Evolutionary conservation across 2,113 vertebrate species (phyloP), one percentile per base, ranked within the genome.

Genomic region (Thymallus thymallus): DNA sequence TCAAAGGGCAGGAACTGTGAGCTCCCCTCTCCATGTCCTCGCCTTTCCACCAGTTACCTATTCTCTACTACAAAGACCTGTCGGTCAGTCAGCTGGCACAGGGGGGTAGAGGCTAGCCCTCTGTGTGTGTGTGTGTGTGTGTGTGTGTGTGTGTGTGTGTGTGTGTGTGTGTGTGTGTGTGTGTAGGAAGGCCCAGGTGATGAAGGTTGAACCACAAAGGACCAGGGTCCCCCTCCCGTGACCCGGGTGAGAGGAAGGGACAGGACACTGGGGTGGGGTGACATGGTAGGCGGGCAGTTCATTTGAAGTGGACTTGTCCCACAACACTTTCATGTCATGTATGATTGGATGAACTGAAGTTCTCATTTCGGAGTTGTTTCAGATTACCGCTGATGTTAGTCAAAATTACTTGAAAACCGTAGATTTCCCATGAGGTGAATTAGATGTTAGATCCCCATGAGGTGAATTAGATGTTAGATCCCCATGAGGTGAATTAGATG

Each of bases 1-100:
- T 97, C 94, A 96, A 95, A 96, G 95, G 94, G 93, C 91, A 91
- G 89, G 91, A 94, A 94, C 95, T 95, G 94, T 91, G 92, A 94
- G 92, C 93, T 90, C 86, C 88, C 85, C 30, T 94, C 94, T 93
- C 93, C 91, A 88, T 94, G 95, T 94, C 88, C 83, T 92, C 26
- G 86, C 91, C 94, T 96, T 96, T 96, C 93, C 96, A 95, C 91
- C 94, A 94, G 90, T 88, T 35, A 92, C 93, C 93, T 93, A 72
- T 41, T 90, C 91, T 69, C 85, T 85, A 92, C 93, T 95, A 96
- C 95, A 97, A 96, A 96, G 94, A 88, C 92, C 88, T 82, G 75
- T 84, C 83, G 90, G 91, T 88, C 91, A 7, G 32, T 7, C 6
- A 6, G 32, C 6, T 32, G 86, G 74, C 58, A 87, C 90, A 90